Percentiles rank a stretch among this genome's conserved stretches.
Conservation (phyloP, 2,113 vertebrate species). For the Phyllostomus hastatus region DNA sequence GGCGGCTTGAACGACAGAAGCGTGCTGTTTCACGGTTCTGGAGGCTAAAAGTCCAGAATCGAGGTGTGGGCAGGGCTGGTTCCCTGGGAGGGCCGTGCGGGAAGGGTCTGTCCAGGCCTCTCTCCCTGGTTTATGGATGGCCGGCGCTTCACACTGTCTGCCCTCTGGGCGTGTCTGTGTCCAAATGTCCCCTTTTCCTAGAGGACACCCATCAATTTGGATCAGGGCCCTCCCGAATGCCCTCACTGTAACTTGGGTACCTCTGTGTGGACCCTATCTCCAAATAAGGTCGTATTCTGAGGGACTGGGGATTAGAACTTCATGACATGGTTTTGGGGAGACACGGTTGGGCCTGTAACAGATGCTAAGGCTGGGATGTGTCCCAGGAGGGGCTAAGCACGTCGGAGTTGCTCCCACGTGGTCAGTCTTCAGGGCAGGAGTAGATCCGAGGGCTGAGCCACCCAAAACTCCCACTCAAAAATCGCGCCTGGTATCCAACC, state of each 20-base stretch:
- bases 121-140: neutral
- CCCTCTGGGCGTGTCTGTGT: neutral
- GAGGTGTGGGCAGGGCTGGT: neutral
- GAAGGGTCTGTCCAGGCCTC: too few species aligned
- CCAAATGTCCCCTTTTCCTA: neutral
- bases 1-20: neutral
- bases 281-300: neutral
- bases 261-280: neutral
- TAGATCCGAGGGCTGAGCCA: neutral
- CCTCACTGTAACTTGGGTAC: neutral
- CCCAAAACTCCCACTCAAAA: neutral
- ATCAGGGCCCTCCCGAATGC: neutral
- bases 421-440: neutral
- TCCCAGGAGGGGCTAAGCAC: neutral
- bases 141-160: neutral
- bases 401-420: rapidly evolving
- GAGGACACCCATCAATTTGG: neutral
- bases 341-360: too few species aligned
- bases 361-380: neutral
- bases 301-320: neutral
- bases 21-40: neutral
- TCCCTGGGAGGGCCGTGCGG: neutral
- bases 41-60: neutral
- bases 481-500: neutral
- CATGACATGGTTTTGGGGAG: neutral